Percentiles rank a stretch among this genome's conserved stretches.
Conservation (phyloP, 2,797 vertebrate genomes). For the Hypotaenidia philippensis region DNA sequence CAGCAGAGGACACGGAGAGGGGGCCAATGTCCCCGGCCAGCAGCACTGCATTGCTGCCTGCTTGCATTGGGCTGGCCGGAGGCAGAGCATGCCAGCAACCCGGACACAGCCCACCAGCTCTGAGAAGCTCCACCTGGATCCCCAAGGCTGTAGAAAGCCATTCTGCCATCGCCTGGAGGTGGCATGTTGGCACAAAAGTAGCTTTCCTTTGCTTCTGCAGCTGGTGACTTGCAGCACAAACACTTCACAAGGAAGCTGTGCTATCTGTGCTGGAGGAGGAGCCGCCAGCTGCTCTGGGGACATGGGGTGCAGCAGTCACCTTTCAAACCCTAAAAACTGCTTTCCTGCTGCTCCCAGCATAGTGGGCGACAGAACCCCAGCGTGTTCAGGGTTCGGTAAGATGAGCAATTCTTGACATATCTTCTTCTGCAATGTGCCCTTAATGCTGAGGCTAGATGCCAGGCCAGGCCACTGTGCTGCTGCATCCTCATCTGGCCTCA, state of each 20-base stretch:
- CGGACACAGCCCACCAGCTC: background rate
- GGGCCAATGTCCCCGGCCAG: background rate
- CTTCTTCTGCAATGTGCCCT: background rate
- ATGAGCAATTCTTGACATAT: accelerated
- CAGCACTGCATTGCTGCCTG: background rate
- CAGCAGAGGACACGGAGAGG: background rate
- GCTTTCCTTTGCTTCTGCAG: background rate
- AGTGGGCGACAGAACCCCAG: background rate
- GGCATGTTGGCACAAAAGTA: background rate
- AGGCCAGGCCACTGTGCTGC: background rate
- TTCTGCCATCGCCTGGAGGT: accelerated
- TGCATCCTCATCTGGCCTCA: background rate
- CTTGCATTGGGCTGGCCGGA: accelerated
- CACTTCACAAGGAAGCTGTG: background rate
- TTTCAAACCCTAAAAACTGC: background rate
- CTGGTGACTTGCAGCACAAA: background rate
- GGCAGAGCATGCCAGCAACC: background rate
- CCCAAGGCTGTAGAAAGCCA: accelerated
- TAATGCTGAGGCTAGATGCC: background rate
- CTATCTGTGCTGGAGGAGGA: background rate
- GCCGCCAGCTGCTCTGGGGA: background rate
- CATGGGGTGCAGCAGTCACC: background rate
- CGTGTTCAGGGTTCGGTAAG: background rate
- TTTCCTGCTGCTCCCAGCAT: background rate
- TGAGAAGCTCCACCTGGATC: background rate